These are phyloP conservation scores for Liparis tanakae DNA, from an alignment of 2,797 vertebrate genomes.

Conservation along the genomic window DNA sequence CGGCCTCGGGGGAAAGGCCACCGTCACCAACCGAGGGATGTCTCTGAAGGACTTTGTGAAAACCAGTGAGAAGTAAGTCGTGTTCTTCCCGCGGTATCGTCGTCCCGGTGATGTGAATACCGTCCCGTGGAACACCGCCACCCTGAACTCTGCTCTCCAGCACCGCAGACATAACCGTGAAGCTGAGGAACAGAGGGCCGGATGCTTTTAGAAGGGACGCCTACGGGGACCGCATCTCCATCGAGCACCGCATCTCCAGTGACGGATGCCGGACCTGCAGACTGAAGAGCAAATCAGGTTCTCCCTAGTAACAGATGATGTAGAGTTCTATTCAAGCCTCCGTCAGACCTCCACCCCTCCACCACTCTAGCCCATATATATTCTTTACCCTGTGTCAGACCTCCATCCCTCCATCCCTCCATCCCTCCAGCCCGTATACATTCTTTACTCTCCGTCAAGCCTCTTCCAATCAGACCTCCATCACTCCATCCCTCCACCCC, in stretches of 20 bases:
- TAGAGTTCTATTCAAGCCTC: conserved; percentile 1
- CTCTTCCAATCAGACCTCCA: no score
- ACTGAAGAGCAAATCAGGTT: conserved; percentile 60
- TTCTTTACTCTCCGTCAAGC: no score
- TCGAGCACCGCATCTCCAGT: conserved; percentile 67
- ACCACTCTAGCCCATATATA: conserved; percentile 25
- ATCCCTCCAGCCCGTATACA: no score
- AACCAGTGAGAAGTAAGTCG: conserved; percentile 54
- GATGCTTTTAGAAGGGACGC: conserved; percentile 57
- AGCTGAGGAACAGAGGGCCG: conserved; percentile 60
- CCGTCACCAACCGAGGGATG: conserved; percentile 76
- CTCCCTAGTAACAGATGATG: conserved; percentile 3
- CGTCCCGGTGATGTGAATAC: not conserved
- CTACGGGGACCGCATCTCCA: conserved; percentile 71
- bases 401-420: no score
- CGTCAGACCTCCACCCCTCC: not conserved
- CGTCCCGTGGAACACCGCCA: not conserved
- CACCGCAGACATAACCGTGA: conserved; percentile 50
- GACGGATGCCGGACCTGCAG: conserved; percentile 56
- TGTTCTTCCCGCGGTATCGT: not conserved
- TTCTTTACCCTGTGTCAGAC: not conserved
- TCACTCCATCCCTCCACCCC: no score
- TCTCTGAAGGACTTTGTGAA: conserved; percentile 74
- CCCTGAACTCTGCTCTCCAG: conserved; percentile 13
- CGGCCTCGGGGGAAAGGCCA: conserved; percentile 81